A percentile compares a stretch with the other conserved stretches of the same genome.
Evolutionary conservation across 2,888 invertebrate genomes (phyloP).

Genomic region (Drosophila trichaetosa): DNA sequence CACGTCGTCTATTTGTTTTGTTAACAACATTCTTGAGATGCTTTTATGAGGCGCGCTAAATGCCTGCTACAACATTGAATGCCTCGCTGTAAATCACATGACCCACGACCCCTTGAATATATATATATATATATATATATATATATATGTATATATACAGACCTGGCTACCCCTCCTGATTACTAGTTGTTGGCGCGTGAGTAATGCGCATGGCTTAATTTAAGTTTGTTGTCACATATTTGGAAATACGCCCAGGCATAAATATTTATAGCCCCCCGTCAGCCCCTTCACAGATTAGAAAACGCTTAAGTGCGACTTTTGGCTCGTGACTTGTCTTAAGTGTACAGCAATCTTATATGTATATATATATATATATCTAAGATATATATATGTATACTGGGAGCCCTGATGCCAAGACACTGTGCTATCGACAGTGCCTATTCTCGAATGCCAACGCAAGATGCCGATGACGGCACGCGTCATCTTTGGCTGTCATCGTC

Average conservation of each 20-base stretch:
- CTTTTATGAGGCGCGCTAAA: conserved; percentile 74
- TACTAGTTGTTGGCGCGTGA: conserved; percentile 61
- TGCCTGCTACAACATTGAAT: conserved; percentile 37
- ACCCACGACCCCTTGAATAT: conserved; percentile 35
- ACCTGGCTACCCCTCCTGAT: conserved; percentile 10
- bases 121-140: not conserved
- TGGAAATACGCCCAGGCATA: conserved; percentile 47
- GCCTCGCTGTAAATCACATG: conserved; percentile 69
- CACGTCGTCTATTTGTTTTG: conserved; percentile 70
- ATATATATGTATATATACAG: conserved; percentile 5
- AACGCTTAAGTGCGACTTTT: conserved; percentile 82
- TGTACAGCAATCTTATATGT: conserved; percentile 39
- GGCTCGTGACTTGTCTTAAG: conserved; percentile 82
- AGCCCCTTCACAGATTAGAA: conserved; percentile 73
- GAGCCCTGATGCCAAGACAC: not conserved
- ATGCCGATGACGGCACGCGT: conserved; percentile 60
- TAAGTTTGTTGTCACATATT: conserved; percentile 78
- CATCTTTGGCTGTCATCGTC: conserved; percentile 28
- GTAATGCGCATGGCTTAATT: conserved; percentile 76
- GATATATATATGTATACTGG: not conserved
- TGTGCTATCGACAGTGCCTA: conserved; percentile 22
- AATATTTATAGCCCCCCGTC: conserved; percentile 69
- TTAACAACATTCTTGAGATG: conserved; percentile 78
- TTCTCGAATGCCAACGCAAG: conserved; percentile 42
- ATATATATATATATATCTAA: not conserved